Base-by-base conservation (phyloP, 2,797 vertebrate species). In the Parotocinclus haroldoi region DNA sequence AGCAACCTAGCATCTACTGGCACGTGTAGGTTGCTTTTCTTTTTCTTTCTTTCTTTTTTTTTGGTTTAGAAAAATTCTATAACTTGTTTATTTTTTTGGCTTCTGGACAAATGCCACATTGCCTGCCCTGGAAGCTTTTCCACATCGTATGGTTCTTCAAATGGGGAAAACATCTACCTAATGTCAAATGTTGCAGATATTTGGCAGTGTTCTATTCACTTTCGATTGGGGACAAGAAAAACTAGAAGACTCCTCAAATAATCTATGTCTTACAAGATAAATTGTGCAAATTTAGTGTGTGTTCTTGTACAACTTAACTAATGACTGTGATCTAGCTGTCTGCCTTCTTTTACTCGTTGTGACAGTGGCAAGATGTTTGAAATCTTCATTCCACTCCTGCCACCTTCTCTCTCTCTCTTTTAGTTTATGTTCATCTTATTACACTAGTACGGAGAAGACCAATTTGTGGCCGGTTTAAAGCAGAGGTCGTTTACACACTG, bases 291-390 rank as follows among this genome's bases (percentile, higher is more conserved):
- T 84, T 86, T 84, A 85, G 82, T 89, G 84, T 79, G 85, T 82
- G 87, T 84, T 84, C 86, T 88, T 78, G 89, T 89, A 89, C 89
- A 88, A 90, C 91, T 92, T 91, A 92, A 65, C 90, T 87, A 85
- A 87, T 85, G 87, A 89, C 79, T 91, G 85, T 81, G 85, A 89
- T 89, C 88, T 90, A 89, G 88, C 89, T 90, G 85, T 90, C 89
- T 87, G 89, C 92, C 90, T 88, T 91, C 82, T 69, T 84, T 85
- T 82, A 86, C 85, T 83, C 87, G 80, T 85, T 56, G 82, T 89
- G 85, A 85, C 86, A 83, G 84, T 88, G 84, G 83, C 80, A 71
- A 83, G 83, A 72, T 77, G 63, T 80, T 85, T 84, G 78, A 87
- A 86, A 82, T 83, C 80, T 79, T 69, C 72, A 76, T 77, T 79